Conservation (phyloP, 2,113 vertebrate genomes). For the Apteryx owenii region DNA sequence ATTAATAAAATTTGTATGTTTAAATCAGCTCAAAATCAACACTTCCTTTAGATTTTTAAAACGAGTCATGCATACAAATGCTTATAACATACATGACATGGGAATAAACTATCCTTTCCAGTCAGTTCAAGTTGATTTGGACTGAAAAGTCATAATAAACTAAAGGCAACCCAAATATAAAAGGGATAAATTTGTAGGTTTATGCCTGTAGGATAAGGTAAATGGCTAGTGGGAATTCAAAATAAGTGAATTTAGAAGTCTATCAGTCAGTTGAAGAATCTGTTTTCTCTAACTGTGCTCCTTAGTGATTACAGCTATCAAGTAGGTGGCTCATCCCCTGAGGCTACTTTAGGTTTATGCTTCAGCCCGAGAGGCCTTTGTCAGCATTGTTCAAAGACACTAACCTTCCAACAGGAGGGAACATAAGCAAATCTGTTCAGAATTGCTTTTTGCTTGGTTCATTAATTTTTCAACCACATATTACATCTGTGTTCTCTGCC, state of each 20-base stretch:
- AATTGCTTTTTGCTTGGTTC: not conserved
- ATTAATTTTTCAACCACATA: not conserved
- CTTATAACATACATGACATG: not conserved
- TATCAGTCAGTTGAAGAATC: not conserved
- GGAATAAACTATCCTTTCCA: not conserved
- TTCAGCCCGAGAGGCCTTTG: not conserved
- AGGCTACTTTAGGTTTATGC: accelerated
- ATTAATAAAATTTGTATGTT: not conserved
- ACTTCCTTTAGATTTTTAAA: not conserved
- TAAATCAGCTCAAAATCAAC: not conserved
- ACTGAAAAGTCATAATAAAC: not conserved
- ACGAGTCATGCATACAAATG: not conserved
- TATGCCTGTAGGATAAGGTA: not conserved
- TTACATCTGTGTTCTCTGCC: not conserved
- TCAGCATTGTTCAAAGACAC: not conserved
- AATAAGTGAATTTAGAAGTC: not conserved
- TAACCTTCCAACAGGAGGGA: not conserved
- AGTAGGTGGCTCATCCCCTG: not conserved
- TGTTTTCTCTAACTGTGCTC: not conserved
- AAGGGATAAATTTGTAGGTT: not conserved
- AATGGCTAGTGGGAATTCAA: not conserved
- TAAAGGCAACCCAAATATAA: not conserved
- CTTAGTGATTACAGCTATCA: not conserved
- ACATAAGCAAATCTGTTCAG: not conserved
- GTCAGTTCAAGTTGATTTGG: not conserved